phyloP scores from a whole-genome alignment of 2,797 vertebrate genomes.

The Anguilla pacifica region DNA sequence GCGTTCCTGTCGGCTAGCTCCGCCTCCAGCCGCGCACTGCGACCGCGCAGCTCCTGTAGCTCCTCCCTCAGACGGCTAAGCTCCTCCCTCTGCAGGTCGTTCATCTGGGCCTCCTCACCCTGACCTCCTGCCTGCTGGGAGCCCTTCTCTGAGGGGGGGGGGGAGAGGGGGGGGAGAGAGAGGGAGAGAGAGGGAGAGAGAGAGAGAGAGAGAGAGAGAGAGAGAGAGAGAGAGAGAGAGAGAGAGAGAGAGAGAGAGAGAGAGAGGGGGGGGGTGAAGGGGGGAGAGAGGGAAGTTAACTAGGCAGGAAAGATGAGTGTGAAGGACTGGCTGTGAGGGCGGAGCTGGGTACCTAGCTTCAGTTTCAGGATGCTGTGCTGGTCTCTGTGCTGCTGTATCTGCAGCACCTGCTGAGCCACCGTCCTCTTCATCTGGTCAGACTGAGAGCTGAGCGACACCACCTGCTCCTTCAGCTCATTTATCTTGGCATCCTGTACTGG shows the following conservation, averaged over 20 bases:
- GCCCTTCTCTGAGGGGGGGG: conserved; percentile 88
- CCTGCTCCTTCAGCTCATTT: conserved; percentile 87
- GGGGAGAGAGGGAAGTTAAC: neutral
- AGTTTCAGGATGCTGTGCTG: conserved; percentile 98
- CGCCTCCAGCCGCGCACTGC: conserved; percentile 77
- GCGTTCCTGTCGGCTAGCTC: conserved; percentile 84
- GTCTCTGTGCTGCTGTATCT: conserved; percentile 98
- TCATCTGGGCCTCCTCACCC: conserved; percentile 78
- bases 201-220: too few relatives aligned
- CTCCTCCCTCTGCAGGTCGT: conserved; percentile 89
- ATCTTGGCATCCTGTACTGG: conserved; percentile 84
- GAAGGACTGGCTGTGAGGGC: neutral
- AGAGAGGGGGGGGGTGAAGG: neutral
- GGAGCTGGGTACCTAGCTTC: conserved; percentile 79
- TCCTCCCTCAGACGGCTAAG: conserved; percentile 80
- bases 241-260: too few relatives aligned
- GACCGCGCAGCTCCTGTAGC: conserved; percentile 82
- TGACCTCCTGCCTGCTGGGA: conserved; percentile 73
- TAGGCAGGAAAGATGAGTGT: too few relatives aligned
- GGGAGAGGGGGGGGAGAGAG: too few relatives aligned
- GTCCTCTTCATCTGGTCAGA: conserved; percentile 86
- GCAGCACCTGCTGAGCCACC: conserved; percentile 83
- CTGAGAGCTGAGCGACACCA: conserved; percentile 75
- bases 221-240: too few relatives aligned
- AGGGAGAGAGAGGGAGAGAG: too few relatives aligned